phyloP scores from a whole-genome alignment of 2,888 invertebrate genomes.

The Plusia festucae region DNA sequence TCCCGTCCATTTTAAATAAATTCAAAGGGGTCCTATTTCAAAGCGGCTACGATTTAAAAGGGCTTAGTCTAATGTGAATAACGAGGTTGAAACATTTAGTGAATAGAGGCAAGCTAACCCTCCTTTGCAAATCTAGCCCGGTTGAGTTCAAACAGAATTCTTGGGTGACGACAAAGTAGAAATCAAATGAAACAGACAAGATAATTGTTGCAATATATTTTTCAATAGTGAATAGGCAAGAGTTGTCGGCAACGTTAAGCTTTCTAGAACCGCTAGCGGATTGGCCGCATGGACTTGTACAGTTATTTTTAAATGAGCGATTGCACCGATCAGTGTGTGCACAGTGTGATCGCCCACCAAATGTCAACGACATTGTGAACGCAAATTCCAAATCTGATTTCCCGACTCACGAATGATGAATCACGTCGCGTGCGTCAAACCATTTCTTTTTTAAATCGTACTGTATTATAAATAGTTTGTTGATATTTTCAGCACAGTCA shows the following conservation, averaged over 20 bases:
- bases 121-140: conserved; percentile 72
- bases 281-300: conserved; percentile 54
- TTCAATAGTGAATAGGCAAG: conserved; percentile 62
- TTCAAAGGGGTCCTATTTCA: conserved; percentile 79
- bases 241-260: conserved; percentile 56
- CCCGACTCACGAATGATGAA: conserved; percentile 78
- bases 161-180: conserved; percentile 61
- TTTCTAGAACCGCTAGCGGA: conserved; percentile 60
- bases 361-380: conserved; percentile 83
- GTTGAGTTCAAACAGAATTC: conserved; percentile 72
- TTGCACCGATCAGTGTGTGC: conserved; percentile 59
- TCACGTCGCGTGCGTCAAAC: conserved; percentile 79
- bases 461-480: conserved; percentile 70
- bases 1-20: conserved; percentile 64
- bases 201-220: conserved; percentile 63
- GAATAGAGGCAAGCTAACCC: conserved; percentile 80
- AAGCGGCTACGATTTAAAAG: conserved; percentile 78
- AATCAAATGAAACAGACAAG: conserved; percentile 62
- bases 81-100: conserved; percentile 81
- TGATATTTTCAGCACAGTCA: conserved; percentile 69
- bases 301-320: conserved; percentile 66
- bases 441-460: conserved; percentile 75
- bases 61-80: conserved; percentile 83
- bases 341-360: conserved; percentile 71
- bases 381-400: conserved; percentile 78